Percentiles rank a stretch among this genome's conserved stretches.
phyloP scores from a whole-genome alignment of 2,888 invertebrate genomes.

The Penaeus monodon region DNA sequence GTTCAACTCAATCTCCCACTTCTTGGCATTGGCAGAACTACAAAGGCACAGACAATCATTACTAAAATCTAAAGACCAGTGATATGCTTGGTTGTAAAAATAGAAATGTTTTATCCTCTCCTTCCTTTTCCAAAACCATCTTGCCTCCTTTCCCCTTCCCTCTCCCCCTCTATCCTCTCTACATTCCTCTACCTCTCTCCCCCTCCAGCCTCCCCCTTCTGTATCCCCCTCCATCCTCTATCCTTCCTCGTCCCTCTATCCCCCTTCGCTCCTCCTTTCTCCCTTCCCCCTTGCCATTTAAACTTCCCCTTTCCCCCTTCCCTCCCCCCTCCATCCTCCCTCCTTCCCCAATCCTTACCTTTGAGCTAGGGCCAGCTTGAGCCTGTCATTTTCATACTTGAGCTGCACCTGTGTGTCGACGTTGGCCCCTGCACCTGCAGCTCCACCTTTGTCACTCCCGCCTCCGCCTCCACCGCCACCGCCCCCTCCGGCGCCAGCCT shows the following conservation, averaged over 20 bases:
- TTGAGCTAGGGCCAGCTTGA: conserved; percentile 94
- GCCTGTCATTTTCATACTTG: conserved; percentile 95
- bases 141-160: no score
- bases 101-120: background rate
- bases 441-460: conserved; percentile 40
- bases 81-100: background rate
- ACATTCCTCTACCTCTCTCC: no score
- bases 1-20: conserved; percentile 97
- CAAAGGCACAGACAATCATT: conserved; percentile 65
- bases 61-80: background rate
- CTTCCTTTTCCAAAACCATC: background rate
- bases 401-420: conserved; percentile 81
- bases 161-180: conserved; percentile 63
- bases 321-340: background rate
- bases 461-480: conserved; percentile 52
- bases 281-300: no score
- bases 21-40: conserved; percentile 97
- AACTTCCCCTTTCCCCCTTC: no score
- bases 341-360: conserved; percentile 76
- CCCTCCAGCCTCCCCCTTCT: no score
- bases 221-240: conserved; percentile 66
- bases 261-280: no score
- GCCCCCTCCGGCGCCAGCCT: conserved; percentile 66
- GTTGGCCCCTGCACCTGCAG: conserved; percentile 55
- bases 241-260: no score